phyloP scores from a whole-genome alignment of 2,113 vertebrate species.

The Pseudorasbora parva region DNA sequence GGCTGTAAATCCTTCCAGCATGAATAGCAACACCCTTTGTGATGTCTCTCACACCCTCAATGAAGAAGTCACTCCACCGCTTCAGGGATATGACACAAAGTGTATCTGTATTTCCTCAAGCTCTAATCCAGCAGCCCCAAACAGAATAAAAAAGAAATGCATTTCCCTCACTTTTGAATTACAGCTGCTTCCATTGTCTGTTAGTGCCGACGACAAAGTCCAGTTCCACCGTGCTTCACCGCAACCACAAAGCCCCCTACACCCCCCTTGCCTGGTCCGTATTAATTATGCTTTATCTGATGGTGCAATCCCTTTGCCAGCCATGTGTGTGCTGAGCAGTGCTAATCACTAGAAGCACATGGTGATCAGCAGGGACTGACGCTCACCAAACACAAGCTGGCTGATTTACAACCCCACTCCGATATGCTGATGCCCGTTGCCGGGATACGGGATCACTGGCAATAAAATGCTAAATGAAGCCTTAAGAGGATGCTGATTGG shows the following conservation, averaged over 20 bases:
- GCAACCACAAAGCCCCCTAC: conserved; percentile 69
- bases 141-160: neutral
- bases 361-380: conserved; percentile 68
- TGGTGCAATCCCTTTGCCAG: conserved; percentile 72
- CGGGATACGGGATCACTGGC: conserved; percentile 74
- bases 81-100: conserved; percentile 7
- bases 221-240: conserved; percentile 63
- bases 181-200: conserved; percentile 82
- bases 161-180: conserved; percentile 64
- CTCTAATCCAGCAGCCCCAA: neutral
- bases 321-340: conserved; percentile 60
- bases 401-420: conserved; percentile 60
- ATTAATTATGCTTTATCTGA: conserved; percentile 78
- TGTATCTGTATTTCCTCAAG: conserved; percentile 7
- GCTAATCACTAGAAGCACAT: conserved; percentile 81
- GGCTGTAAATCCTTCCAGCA: conserved; percentile 14
- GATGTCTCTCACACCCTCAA: conserved; percentile 23
- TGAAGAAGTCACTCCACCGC: conserved; percentile 30
- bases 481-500: conserved; percentile 73
- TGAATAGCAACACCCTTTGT: neutral
- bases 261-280: conserved; percentile 46
- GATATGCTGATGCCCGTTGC: conserved; percentile 74
- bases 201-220: conserved; percentile 69
- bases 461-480: conserved; percentile 72
- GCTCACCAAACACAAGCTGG: conserved; percentile 65